Percentiles rank a stretch among this genome's conserved stretches.
phyloP scores from a whole-genome alignment of 2,113 vertebrate genomes.

The Lagopus muta region DNA sequence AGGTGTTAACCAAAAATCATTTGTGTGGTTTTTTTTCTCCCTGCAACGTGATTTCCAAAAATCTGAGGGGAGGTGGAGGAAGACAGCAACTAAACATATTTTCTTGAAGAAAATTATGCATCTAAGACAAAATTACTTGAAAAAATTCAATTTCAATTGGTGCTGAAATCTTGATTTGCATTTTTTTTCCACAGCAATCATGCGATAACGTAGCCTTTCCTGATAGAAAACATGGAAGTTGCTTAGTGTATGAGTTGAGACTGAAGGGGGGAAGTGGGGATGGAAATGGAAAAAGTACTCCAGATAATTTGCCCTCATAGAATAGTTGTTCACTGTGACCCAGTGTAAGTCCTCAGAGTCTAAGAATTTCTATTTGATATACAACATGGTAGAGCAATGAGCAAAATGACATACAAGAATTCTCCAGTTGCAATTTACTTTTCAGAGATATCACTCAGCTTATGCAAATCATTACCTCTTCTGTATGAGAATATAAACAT shows the following conservation, averaged over 20 bases:
- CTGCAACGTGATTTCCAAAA: neutral
- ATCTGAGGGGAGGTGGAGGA: neutral
- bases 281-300: neutral
- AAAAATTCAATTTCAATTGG: neutral
- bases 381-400: neutral
- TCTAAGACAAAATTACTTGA: neutral
- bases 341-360: neutral
- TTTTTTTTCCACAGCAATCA: neutral
- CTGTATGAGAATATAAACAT: slow-evolving; percentile 4
- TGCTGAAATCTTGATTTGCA: neutral
- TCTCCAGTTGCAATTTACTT: neutral
- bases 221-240: neutral
- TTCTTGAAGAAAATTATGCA: neutral
- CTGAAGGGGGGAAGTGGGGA: rapidly evolving
- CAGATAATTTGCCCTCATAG: neutral
- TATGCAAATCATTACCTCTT: neutral
- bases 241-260: neutral
- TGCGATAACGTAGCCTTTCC: neutral
- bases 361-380: neutral
- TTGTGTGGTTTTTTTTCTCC: rapidly evolving
- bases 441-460: neutral
- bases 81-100: rapidly evolving
- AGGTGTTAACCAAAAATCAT: neutral
- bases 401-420: neutral
- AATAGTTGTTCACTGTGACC: neutral